Conservation (phyloP, 2,888 invertebrate species). For the Cantharis rustica region DNA sequence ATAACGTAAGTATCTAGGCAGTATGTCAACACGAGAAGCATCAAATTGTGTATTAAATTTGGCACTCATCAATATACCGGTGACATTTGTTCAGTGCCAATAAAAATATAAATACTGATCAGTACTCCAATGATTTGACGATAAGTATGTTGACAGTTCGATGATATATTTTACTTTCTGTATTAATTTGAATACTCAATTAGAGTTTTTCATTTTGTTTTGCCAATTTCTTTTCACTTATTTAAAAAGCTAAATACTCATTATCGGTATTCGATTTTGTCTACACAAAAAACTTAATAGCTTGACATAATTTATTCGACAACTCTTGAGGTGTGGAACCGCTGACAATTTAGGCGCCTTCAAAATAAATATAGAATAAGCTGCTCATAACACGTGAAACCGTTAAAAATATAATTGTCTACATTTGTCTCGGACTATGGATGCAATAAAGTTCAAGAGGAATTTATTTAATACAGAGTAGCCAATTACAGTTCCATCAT, state of each 20-base stretch:
- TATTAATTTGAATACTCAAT: neutral
- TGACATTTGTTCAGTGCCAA: neutral
- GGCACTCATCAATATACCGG: neutral
- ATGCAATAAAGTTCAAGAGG: constrained; percentile 12
- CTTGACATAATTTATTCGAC: neutral
- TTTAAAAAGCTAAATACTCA: neutral
- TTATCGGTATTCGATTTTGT: neutral
- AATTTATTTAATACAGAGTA: neutral
- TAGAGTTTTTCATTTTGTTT: neutral
- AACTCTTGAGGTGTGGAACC: constrained; percentile 11
- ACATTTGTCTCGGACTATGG: constrained; percentile 10
- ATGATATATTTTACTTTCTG: neutral
- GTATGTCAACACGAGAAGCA: neutral
- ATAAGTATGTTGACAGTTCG: neutral
- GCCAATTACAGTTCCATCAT: neutral
- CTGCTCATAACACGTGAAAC: constrained; percentile 16
- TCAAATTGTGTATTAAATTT: neutral
- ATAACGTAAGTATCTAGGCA: neutral
- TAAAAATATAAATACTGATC: neutral
- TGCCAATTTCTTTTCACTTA: neutral
- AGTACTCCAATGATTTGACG: neutral
- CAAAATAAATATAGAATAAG: constrained; percentile 14
- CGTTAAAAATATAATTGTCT: constrained; percentile 14
- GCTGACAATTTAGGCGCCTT: constrained; percentile 23
- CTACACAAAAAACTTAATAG: neutral